A percentile compares a stretch with the other conserved stretches of the same genome.
Conservation (phyloP, 2,888 invertebrate species). For the Seira musarum region DNA sequence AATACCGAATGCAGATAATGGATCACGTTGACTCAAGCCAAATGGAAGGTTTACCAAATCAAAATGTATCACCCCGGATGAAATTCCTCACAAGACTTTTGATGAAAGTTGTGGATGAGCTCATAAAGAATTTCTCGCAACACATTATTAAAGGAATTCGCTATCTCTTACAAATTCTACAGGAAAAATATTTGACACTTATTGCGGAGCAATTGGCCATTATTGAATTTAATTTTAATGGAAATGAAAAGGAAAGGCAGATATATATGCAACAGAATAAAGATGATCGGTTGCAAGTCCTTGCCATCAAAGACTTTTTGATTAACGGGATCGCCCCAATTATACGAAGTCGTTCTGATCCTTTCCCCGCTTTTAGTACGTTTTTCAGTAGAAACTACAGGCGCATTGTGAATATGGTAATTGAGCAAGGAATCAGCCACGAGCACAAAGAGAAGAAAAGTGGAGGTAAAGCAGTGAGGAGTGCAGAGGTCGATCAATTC, state of each 20-base stretch:
- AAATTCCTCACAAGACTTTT: conserved; percentile 54
- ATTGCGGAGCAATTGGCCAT: conserved; percentile 38
- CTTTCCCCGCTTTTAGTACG: conserved; percentile 48
- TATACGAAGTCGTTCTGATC: conserved; percentile 38
- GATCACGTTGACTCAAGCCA: not conserved
- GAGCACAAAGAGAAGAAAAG: not conserved
- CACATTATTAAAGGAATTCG: conserved; percentile 60
- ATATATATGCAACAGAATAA: conserved; percentile 27
- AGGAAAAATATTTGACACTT: conserved; percentile 60
- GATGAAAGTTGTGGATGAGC: conserved; percentile 34
- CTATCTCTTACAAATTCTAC: conserved; percentile 50
- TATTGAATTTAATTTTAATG: not conserved
- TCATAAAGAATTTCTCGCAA: conserved; percentile 47
- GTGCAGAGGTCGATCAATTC: not conserved
- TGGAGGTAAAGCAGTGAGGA: too few species aligned
- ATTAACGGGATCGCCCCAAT: conserved; percentile 57
- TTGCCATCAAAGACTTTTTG: conserved; percentile 64
- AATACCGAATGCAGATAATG: conserved; percentile 20
- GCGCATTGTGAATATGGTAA: conserved; percentile 35
- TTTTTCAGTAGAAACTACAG: conserved; percentile 57
- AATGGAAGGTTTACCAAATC: not conserved
- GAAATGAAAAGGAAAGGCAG: conserved; percentile 4
- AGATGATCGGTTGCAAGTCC: conserved; percentile 54
- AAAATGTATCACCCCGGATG: conserved; percentile 31
- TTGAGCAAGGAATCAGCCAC: not conserved